Percentiles rank a stretch among this genome's conserved stretches.
Evolutionary conservation across 2,888 invertebrate species (phyloP).

Genomic region (Temnothorax unifasciatus): DNA sequence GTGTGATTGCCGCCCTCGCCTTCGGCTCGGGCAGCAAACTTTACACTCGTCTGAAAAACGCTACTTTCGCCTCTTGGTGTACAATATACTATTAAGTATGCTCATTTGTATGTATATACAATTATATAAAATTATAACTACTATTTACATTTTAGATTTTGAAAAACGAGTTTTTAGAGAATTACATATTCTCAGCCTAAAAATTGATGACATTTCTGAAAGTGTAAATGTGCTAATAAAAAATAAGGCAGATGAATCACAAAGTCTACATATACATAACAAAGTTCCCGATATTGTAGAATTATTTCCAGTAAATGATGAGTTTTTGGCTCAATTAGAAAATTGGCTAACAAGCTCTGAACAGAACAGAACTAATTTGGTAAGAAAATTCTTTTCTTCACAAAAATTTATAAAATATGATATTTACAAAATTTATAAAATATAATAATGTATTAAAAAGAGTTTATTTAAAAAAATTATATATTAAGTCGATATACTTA

Average conservation of each 20-base stretch:
- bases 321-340: background rate
- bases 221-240: background rate
- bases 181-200: background rate
- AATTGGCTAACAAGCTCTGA: background rate
- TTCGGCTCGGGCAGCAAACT: no score
- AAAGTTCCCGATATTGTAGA: background rate
- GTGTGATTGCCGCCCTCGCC: no score
- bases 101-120: no score
- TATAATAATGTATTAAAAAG: no score
- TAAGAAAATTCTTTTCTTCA: background rate
- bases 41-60: no score
- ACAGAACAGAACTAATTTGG: background rate
- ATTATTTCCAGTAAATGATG: background rate
- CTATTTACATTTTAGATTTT: constrained; percentile 12
- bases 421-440: no score
- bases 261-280: background rate
- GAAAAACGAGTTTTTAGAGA: background rate
- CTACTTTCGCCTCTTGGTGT: background rate
- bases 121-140: background rate
- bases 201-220: constrained; percentile 5
- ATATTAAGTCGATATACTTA: no score
- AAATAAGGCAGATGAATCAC: background rate
- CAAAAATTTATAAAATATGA: no score
- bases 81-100: background rate
- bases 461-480: no score